Base-by-base conservation (phyloP, 1,140 invertebrate genomes). In the Pogonognathellus flavescens region DNA sequence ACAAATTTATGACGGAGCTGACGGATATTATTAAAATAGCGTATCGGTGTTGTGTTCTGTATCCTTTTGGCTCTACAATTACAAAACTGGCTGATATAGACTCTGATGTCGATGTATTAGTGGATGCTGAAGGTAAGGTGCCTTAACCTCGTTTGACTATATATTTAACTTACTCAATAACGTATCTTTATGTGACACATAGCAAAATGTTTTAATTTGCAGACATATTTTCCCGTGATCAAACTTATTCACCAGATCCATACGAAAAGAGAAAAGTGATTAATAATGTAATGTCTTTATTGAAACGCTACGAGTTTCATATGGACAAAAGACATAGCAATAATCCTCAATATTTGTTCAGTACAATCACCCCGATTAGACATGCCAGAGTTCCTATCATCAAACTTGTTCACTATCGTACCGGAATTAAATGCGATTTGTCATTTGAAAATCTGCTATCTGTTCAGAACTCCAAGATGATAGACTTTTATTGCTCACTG, bases 311-410 rank as follows among this genome's bases (percentile, higher is more conserved):
- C 9, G n/a, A 31, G 18, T 16, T 41, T 16, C 25, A 76, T n/a
- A 18, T 31, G 25, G 22, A 25, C 22, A 50, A 9, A 49, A 50
- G 14, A 16, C 14, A 16, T 14, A 8, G 7, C 1, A 7, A 49
- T 31, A 7, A 41, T 72, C 1, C 49, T 13, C 31, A 41, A 1
- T 41, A 6, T 41, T 9, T 52, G 6, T 94, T 94, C 90, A 88
- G 89, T 0, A 91, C 93, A 84, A 90, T 95, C 49, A 84, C 93
- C 20, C 89, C 92, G 81, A 94, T 95, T 86, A 92, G 93, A 4
- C 91, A 91, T 59, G 94, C 94, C 16, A 94, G 94, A 90, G 94
- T 93, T 13, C 95, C 95, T 31, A 94, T 95, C 87, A 92, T 95
- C 16, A 95, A 95, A 89, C 94, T 94, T 89, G 88, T 90, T 85